phyloP scores from a whole-genome alignment of 1,140 invertebrate species.

The Homalodisca vitripennis region DNA sequence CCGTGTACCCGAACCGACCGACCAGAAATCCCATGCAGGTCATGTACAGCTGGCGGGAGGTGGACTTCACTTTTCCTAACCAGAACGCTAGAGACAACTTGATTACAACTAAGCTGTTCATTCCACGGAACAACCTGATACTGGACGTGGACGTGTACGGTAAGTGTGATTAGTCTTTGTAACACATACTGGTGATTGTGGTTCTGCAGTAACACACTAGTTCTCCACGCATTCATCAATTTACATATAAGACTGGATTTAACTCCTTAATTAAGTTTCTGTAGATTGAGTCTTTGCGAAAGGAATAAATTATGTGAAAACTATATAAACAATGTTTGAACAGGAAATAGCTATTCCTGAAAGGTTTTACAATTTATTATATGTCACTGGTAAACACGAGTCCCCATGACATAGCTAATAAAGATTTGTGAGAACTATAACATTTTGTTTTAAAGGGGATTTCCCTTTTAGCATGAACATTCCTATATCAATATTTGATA shows the following conservation, averaged over 20 bases:
- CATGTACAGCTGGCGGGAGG: slow-evolving; percentile 57
- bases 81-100: slow-evolving; percentile 52
- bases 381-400: no score
- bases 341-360: no score
- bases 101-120: slow-evolving; percentile 54
- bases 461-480: no score
- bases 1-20: no score
- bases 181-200: not conserved
- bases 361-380: no score
- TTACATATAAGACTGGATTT: not conserved
- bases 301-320: not conserved
- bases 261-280: not conserved
- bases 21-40: no score
- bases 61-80: slow-evolving; percentile 62
- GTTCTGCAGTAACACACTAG: not conserved
- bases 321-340: not conserved
- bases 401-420: no score
- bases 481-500: no score
- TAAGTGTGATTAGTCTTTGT: slow-evolving; percentile 35
- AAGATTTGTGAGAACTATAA: no score
- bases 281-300: not conserved
- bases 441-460: no score
- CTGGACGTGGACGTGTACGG: slow-evolving; percentile 68
- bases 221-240: no score
- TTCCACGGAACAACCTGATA: slow-evolving; percentile 60